Evolutionary conservation across 2,888 invertebrate genomes (phyloP).

Genomic region (Mesoligia furuncula): DNA sequence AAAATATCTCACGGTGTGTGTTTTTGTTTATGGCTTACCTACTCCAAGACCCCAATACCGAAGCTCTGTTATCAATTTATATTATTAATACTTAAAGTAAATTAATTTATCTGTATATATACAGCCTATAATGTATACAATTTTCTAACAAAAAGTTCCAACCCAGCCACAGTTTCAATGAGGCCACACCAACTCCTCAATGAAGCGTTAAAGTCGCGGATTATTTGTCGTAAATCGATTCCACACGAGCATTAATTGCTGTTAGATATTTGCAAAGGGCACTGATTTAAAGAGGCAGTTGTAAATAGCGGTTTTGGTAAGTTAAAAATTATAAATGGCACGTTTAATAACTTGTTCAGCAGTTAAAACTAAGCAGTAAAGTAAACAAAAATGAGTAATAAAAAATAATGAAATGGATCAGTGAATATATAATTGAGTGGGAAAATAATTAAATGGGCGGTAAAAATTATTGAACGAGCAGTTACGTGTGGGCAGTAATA

Average conservation of each 20-base stretch:
- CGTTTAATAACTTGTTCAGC: too few relatives aligned
- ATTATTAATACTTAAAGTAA: not conserved
- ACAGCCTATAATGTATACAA: too few relatives aligned
- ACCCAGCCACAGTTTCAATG: constrained; percentile 30
- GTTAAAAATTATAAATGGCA: too few relatives aligned
- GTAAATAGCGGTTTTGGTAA: too few relatives aligned
- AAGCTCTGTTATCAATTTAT: not conserved
- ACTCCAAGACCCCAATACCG: not conserved
- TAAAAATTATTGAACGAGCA: too few relatives aligned
- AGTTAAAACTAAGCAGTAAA: too few relatives aligned
- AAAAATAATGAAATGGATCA: too few relatives aligned
- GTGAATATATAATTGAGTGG: too few relatives aligned
- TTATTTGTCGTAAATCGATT: constrained; percentile 59
- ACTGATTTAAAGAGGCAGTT: too few relatives aligned
- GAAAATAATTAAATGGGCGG: too few relatives aligned
- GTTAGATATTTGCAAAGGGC: constrained; percentile 33
- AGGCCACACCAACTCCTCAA: constrained; percentile 36
- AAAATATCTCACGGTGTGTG: constrained; percentile 1
- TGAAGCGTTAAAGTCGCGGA: constrained; percentile 50
- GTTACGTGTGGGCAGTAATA: too few relatives aligned
- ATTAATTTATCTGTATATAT: constrained; percentile 5
- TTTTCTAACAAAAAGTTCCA: constrained; percentile 25
- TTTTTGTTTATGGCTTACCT: not conserved
- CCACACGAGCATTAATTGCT: constrained; percentile 19
- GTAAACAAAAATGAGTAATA: too few relatives aligned